These are phyloP conservation scores for Parotia lawesii DNA, from an alignment of 2,113 vertebrate species.

Conservation along the genomic window DNA sequence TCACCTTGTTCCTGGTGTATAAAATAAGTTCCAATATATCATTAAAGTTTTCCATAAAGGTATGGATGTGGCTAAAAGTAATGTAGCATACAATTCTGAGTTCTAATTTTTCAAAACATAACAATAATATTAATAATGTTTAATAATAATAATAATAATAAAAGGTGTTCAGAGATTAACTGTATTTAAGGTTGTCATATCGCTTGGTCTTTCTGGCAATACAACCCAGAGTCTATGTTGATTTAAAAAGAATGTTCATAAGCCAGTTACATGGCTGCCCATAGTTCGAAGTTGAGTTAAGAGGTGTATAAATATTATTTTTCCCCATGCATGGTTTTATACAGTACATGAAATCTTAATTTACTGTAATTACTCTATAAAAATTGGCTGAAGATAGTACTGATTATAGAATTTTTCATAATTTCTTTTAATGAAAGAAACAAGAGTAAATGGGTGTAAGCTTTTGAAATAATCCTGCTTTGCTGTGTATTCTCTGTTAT, in stretches of 20 bases:
- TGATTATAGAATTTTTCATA: not conserved
- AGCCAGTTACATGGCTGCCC: not conserved
- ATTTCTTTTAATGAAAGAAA: not conserved
- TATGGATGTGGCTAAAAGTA: not conserved
- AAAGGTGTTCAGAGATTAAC: not conserved
- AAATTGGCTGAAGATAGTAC: not conserved
- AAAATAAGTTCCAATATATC: not conserved
- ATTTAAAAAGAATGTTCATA: not conserved
- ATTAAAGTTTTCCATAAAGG: not conserved
- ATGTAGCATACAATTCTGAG: not conserved
- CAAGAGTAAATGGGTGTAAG: not conserved
- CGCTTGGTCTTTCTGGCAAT: not conserved
- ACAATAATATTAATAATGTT: not conserved
- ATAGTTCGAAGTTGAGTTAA: not conserved
- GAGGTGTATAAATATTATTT: not conserved
- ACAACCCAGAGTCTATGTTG: not conserved
- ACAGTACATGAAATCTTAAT: not conserved
- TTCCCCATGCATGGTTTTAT: not conserved
- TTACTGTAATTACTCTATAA: not conserved
- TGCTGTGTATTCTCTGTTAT: not conserved
- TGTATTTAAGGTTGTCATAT: rapidly evolving
- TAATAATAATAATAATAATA: not conserved
- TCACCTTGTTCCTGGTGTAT: not conserved
- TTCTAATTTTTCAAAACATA: not conserved
- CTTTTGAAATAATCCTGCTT: not conserved